Evolutionary conservation across 2,113 vertebrate genomes (phyloP), one percentile per base, ranked within the genome.

Genomic region (Nycticorax nycticorax): DNA sequence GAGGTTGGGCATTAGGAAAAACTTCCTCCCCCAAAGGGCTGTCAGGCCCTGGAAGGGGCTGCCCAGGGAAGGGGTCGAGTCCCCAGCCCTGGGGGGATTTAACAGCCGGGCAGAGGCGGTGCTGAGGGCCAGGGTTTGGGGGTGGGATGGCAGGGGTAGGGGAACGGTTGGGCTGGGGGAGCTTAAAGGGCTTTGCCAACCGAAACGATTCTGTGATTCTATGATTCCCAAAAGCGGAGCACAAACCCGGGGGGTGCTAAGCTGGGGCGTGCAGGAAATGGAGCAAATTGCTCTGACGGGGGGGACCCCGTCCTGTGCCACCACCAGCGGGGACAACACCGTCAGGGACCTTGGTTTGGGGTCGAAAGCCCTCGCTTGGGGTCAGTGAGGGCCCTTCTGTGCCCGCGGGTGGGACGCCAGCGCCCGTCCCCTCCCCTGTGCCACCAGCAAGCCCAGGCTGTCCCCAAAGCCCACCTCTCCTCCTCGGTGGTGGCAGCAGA

Each of bases 391-490:
- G 45, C 71, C 57, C 33, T 24, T 28, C 8, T 4, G 21, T 33
- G 48, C 45, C 48, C 4, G 3, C 7, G 6, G 72, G 23, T 6
- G 71, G 28, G 33, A 37, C 6, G 2, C 20, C 72, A 18, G 39
- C 33, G 0, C 0, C 4, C 0, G 19, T 47, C 39, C 60, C 75
- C 39, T 67, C 27, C 27, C 8, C 48, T 1, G 52, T 18, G n/a
- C 45, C 37, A 16, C 0, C 60, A 43, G 52, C 9, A 14, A 55
- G 6, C 20, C 32, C 16, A 2, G 3, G 0, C 28, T 24, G 27
- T 14, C 17, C 73, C 96, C 64, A 45, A 62, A 24, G 2, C 18
- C 69, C 56, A 3, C 23, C 32, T 18, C 26, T 45, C 20, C 63
- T 67, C 23, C 66, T 19, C 14, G 1, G 1, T 2, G 39, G 9